Percentiles rank a stretch among this genome's conserved stretches.
Evolutionary conservation across 2,888 invertebrate genomes (phyloP).

Genomic region (Tetramorium bicarinatum): DNA sequence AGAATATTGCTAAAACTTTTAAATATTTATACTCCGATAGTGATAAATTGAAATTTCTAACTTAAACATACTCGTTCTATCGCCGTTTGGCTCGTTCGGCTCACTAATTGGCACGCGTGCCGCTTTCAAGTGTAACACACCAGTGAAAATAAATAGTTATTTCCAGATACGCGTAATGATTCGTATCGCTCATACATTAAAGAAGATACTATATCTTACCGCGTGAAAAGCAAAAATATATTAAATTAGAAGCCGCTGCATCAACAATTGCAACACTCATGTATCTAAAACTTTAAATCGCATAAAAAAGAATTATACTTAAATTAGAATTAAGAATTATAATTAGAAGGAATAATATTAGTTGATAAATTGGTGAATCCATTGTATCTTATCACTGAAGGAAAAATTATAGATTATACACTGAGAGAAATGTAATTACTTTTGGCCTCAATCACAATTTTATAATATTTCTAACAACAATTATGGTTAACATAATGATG

Average conservation of each 20-base stretch:
- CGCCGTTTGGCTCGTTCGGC: background rate
- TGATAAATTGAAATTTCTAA: constrained; percentile 2
- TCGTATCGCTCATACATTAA: constrained; percentile 6
- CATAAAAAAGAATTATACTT: background rate
- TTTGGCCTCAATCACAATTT: too few relatives aligned
- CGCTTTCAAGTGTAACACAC: constrained; percentile 6
- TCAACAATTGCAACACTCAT: background rate
- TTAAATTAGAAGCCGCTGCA: background rate
- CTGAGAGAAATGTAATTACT: too few relatives aligned
- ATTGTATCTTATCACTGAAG: background rate
- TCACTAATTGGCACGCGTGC: constrained; percentile 37
- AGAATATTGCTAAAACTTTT: background rate
- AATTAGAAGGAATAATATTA: background rate
- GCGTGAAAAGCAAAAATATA: background rate
- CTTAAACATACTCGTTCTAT: constrained; percentile 18
- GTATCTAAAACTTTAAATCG: background rate
- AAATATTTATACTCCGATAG: constrained; percentile 9
- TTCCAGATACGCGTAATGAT: constrained; percentile 38
- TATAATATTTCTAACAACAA: too few relatives aligned
- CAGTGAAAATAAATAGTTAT: constrained; percentile 51
- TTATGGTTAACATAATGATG: too few relatives aligned
- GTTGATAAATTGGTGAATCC: background rate
- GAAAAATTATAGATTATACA: background rate
- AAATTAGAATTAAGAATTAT: too few relatives aligned
- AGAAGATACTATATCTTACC: background rate